Base-by-base conservation (phyloP, 2,888 invertebrate genomes). In the Ectobius pallidus region DNA sequence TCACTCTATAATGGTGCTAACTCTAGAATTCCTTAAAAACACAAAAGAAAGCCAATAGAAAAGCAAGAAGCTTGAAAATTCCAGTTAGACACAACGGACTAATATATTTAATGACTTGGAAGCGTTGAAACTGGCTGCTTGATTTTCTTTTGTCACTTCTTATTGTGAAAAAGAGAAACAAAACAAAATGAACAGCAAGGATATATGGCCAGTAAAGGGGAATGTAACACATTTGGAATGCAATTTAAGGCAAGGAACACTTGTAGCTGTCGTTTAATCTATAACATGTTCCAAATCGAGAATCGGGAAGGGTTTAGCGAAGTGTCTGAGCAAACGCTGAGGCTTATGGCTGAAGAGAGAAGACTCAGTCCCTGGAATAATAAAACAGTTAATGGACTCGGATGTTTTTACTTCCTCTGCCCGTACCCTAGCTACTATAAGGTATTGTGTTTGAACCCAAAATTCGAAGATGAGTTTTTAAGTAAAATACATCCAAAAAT, bases 91-190 rank as follows among this genome's bases (percentile, higher is more conserved):
- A 46, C 65, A 46, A 30, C n/a, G 39, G 46, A 16, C 65, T 65
- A 46, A 65, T 27, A 46, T 25, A 65, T 27, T 65, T 65, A 65
- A 65, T 46, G 65, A 65, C 27, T 27, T 25, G 46, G 44, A 65
- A 65, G 30, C 30, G n/a, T 39, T 46, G 65, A 58, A 32, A 30
- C 16, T 25, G n/a, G n/a, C 14, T 4, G n/a, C 30, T 58, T 18
- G 30, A 58, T 58, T 58, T 14, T 55, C 6, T 55, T 58, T 30
- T 58, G 11, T 25, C 1, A 27, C 27, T 58, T 34, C 9, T 30
- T 58, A 1, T 52, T 22, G 22, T 14, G 16, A 58, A 32, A 58
- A 32, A 30, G 4, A 18, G 2, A 6, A 30, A 30, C 30, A 11
- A 25, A 34, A 55, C 22, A 27, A 55, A 3, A 55, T 0, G 11